A percentile compares a stretch with the other conserved stretches of the same genome.
Evolutionary conservation across 2,888 invertebrate genomes (phyloP).

Genomic region (Cantharis nigra): DNA sequence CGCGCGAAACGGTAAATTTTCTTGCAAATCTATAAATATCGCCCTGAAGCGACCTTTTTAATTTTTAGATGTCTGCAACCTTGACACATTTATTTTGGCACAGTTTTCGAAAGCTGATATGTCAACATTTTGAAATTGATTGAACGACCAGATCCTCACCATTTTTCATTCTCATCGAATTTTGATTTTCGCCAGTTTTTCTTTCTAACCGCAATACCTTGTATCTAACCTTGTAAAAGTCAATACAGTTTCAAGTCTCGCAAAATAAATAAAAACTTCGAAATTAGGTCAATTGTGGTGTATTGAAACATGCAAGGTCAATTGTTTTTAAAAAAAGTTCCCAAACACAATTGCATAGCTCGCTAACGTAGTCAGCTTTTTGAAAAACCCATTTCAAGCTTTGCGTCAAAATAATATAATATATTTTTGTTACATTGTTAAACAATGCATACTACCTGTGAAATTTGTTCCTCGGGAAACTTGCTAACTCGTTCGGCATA

Average conservation of each 20-base stretch:
- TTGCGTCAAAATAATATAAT: neutral
- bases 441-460: neutral
- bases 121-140: neutral
- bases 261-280: neutral
- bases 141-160: neutral
- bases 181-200: neutral
- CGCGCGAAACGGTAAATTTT: neutral
- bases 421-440: neutral
- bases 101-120: neutral
- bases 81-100: neutral
- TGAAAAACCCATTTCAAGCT: neutral
- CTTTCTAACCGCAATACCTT: neutral
- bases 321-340: constrained; percentile 7
- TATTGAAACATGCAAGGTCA: constrained; percentile 20
- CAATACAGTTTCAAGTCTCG: neutral
- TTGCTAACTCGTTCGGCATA: neutral
- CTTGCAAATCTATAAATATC: neutral
- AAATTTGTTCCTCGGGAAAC: neutral
- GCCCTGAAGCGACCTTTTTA: neutral
- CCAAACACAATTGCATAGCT: neutral
- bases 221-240: neutral
- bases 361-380: neutral
- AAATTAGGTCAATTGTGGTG: constrained; percentile 21
- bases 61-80: neutral
- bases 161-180: neutral